Conservation (phyloP, 92 coral and sea anemone genomes). For the Epizoanthus rinbou region DNA sequence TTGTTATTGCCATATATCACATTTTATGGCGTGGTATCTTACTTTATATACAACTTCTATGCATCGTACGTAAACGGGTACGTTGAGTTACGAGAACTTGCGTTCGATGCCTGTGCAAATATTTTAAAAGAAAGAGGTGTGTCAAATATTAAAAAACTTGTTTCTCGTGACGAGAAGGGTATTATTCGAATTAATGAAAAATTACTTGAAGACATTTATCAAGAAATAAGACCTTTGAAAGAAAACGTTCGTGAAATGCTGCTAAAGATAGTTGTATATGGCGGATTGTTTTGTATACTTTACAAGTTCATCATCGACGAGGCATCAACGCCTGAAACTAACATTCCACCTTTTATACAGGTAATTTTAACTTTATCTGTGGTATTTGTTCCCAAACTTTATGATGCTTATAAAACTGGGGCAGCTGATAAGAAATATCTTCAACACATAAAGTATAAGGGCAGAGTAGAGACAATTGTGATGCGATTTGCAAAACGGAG, state of each 20-base stretch:
- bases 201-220: background rate
- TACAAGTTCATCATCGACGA: background rate
- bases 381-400: background rate
- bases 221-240: background rate
- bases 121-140: background rate
- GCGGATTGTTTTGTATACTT: background rate
- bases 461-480: background rate
- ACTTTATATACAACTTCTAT: background rate
- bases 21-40: background rate
- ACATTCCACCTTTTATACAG: background rate
- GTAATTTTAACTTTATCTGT: background rate
- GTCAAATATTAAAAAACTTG: background rate
- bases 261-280: background rate
- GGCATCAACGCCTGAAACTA: background rate
- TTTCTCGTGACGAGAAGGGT: background rate
- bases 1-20: background rate
- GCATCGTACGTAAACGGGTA: background rate
- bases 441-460: background rate
- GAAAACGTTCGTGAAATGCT: background rate
- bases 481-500: background rate
- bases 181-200: background rate
- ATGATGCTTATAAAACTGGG: background rate
- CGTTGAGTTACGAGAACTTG: background rate
- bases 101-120: background rate
- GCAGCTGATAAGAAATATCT: conserved; percentile 4